A percentile compares a stretch with the other conserved stretches of the same genome.
Conservation (phyloP, 1,140 invertebrate species). For the Drosophila teissieri region DNA sequence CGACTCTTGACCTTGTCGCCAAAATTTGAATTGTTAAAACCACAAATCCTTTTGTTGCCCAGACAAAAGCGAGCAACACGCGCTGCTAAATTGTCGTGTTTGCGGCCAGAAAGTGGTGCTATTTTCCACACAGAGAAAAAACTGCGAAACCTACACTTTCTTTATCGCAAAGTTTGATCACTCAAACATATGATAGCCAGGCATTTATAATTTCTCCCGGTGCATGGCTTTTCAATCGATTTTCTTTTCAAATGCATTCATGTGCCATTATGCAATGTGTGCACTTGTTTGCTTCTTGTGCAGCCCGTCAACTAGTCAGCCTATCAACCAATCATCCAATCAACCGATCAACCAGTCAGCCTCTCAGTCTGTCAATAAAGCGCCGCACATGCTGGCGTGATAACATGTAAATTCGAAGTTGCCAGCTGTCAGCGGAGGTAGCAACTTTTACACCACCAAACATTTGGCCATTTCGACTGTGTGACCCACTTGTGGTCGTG, state of each 20-base stretch:
- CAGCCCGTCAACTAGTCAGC: constrained; percentile 28
- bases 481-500: constrained; percentile 58
- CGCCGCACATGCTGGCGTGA: constrained; percentile 55
- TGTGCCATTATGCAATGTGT: constrained; percentile 42
- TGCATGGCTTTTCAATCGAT: constrained; percentile 11
- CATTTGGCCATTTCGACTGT: constrained; percentile 49
- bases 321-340: constrained; percentile 18
- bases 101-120: neutral
- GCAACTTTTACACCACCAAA: constrained; percentile 39
- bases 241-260: constrained; percentile 28
- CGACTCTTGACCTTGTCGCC: constrained; percentile 66
- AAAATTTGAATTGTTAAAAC: constrained; percentile 26
- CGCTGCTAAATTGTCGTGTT: constrained; percentile 36
- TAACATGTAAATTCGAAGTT: constrained; percentile 79
- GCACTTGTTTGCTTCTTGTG: constrained; percentile 41
- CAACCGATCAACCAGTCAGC: constrained; percentile 36
- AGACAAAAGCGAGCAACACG: constrained; percentile 45
- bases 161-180: too few species aligned
- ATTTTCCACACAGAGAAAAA: constrained; percentile 1
- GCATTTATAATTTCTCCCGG: too few species aligned
- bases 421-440: constrained; percentile 55
- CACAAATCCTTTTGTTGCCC: constrained; percentile 59
- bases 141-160: too few species aligned
- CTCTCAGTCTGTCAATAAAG: constrained; percentile 64
- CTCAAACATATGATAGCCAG: too few species aligned